Conservation (phyloP, 2,888 invertebrate species). For the Scaptomyza reducta region DNA sequence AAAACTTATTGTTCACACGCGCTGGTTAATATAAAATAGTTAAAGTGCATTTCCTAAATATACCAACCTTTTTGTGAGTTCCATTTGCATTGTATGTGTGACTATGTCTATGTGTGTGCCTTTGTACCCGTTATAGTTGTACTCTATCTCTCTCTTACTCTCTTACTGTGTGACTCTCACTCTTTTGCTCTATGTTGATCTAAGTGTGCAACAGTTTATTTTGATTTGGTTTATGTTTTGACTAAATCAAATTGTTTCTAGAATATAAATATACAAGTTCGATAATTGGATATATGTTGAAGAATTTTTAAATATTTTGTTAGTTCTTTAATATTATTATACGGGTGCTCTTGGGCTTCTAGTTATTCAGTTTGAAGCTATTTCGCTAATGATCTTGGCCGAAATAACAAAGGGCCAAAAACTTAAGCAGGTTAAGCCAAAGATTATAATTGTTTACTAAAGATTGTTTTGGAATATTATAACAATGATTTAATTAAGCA, state of each 20-base stretch:
- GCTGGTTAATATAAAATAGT: conserved; percentile 71
- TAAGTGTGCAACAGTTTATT: conserved; percentile 56
- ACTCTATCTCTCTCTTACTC: background rate
- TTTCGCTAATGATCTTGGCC: conserved; percentile 35
- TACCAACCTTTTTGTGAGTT: conserved; percentile 82
- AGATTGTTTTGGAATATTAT: too few relatives aligned
- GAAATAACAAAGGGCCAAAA: background rate
- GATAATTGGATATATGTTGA: background rate
- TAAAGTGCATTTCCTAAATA: conserved; percentile 83
- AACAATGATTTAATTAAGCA: background rate
- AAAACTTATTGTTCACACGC: conserved; percentile 44
- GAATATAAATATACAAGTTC: background rate
- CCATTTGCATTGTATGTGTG: conserved; percentile 56
- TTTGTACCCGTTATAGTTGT: conserved; percentile 15
- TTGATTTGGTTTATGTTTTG: conserved; percentile 14
- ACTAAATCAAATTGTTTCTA: background rate
- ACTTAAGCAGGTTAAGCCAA: background rate
- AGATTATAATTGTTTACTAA: background rate
- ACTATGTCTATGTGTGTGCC: conserved; percentile 26
- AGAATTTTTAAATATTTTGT: conserved; percentile 7
- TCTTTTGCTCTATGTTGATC: conserved; percentile 10
- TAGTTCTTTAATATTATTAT: conserved; percentile 19
- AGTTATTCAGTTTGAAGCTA: background rate
- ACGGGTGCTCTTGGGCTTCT: conserved; percentile 36
- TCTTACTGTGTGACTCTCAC: background rate